These are phyloP conservation scores for Oostethus manadensis DNA, from an alignment of 2,113 vertebrate genomes.

Conservation along the genomic window DNA sequence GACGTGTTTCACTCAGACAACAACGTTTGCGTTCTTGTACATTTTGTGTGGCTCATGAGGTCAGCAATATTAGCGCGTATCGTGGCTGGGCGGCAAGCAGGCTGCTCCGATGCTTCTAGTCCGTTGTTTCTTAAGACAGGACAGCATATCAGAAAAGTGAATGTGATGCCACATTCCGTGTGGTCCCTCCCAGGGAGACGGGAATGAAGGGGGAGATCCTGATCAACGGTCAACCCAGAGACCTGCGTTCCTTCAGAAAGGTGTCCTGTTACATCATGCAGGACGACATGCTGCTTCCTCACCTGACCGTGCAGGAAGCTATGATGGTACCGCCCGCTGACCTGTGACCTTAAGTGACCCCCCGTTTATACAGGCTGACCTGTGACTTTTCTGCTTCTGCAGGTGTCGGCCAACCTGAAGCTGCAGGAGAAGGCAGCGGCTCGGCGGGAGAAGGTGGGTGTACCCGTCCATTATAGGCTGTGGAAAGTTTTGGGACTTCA, in stretches of 20 bases:
- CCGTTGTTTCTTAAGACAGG: no score
- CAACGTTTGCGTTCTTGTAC: no score
- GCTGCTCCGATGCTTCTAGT: no score
- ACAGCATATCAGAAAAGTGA: no score
- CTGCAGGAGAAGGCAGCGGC: constrained; percentile 88
- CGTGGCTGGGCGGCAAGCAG: no score
- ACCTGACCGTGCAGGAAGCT: constrained; percentile 87
- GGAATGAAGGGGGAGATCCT: constrained; percentile 96
- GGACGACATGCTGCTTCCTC: constrained; percentile 92
- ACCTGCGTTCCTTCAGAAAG: constrained; percentile 92
- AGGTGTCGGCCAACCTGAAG: constrained; percentile 95
- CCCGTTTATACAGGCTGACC: not conserved
- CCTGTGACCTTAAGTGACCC: not conserved
- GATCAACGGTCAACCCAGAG: constrained; percentile 82
- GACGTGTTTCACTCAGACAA: no score
- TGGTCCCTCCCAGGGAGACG: constrained; percentile 73
- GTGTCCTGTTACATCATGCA: constrained; percentile 99
- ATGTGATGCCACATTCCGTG: no score
- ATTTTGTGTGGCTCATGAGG: no score
- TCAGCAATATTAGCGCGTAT: no score
- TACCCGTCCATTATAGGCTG: not conserved
- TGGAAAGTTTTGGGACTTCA: not conserved
- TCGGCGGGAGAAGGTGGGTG: constrained; percentile 87
- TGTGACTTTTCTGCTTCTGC: not conserved
- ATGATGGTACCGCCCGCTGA: constrained; percentile 81